Evolutionary conservation across 2,797 vertebrate genomes (phyloP), one percentile per base, ranked within the genome.

Genomic region (Tarsius wallacei): DNA sequence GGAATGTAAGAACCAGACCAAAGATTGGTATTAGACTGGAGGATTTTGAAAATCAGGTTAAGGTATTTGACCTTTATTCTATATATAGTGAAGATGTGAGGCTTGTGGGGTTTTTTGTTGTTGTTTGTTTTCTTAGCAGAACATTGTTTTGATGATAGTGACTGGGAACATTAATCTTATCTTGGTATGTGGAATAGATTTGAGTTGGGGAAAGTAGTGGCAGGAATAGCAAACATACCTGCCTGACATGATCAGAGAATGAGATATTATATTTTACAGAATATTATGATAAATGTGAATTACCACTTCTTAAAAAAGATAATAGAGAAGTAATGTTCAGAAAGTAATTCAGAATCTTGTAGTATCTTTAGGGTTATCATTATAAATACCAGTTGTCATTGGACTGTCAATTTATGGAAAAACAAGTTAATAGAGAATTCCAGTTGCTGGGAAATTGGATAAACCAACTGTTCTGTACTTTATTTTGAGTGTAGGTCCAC

Each of bases 11-110:
- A 95, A 70, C 24, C 33, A 15, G 7, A 83, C 80, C 77, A 91
- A 94, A 51, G 77, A 94, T 90, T 33, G 26, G 51, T 51, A 26
- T 33, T 61, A 90, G 19, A 73, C 68, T 89, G 2, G 80, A 95
- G 49, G 64, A 70, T 94, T 97, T 91, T 83, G 70, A 97, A 94
- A 95, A 71, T 73, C 89, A 94, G 68, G 33, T 91, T n/a, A 93
- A 68, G 22, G 7, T 82, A 64, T 93, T 92, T 96, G 55, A 92
- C 31, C 33, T 89, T 64, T 85, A 73, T 93, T 91, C 42, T 78
- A 2, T 49, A 64, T 90, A 47, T 55, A 61, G 17, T 59, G 11
- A 94, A 26, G 24, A 86, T 89, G 7, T 63, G 81, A 94, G 55
- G 22, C 36, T 94, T 91, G 51, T 61, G 14, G 33, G 31, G 47